Conservation (phyloP, 2,797 vertebrate species). For the Melanotaenia maccullochi region DNA sequence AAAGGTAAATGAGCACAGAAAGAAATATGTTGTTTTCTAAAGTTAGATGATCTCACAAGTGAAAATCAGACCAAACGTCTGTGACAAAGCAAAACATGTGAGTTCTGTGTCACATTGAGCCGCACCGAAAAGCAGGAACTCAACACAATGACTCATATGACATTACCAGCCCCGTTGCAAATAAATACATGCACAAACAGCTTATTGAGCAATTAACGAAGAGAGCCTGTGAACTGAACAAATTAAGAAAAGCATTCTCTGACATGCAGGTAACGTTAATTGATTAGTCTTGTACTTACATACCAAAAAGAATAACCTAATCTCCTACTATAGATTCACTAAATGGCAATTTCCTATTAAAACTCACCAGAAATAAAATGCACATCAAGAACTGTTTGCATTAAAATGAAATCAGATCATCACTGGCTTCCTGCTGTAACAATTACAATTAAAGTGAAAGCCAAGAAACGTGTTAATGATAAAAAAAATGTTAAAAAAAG, state of each 20-base stretch:
- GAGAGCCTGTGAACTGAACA: constrained; percentile 62
- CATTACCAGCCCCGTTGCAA: constrained; percentile 56
- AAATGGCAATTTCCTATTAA: constrained; percentile 64
- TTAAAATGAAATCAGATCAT: constrained; percentile 48
- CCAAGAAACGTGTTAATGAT: constrained; percentile 15
- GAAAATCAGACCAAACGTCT: constrained; percentile 26
- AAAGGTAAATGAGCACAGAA: neutral
- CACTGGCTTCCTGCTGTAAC: constrained; percentile 6
- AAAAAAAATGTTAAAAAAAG: neutral
- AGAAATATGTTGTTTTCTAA: constrained; percentile 14
- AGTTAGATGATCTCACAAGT: constrained; percentile 21
- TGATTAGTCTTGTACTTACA: constrained; percentile 68
- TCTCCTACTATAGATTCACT: constrained; percentile 45
- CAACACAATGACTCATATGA: constrained; percentile 65
- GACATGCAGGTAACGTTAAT: constrained; percentile 64
- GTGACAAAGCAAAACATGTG: constrained; percentile 63
- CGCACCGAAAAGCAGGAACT: constrained; percentile 40
- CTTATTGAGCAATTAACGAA: constrained; percentile 70
- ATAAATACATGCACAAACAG: constrained; percentile 62
- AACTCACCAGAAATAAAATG: constrained; percentile 51
- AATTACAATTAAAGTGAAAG: constrained; percentile 14
- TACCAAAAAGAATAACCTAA: constrained; percentile 50
- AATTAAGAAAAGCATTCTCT: constrained; percentile 73
- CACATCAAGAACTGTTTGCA: constrained; percentile 50
- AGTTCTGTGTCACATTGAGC: constrained; percentile 64